Conservation (phyloP, 2,888 invertebrate genomes). For the Epsilonema sp. region DNA sequence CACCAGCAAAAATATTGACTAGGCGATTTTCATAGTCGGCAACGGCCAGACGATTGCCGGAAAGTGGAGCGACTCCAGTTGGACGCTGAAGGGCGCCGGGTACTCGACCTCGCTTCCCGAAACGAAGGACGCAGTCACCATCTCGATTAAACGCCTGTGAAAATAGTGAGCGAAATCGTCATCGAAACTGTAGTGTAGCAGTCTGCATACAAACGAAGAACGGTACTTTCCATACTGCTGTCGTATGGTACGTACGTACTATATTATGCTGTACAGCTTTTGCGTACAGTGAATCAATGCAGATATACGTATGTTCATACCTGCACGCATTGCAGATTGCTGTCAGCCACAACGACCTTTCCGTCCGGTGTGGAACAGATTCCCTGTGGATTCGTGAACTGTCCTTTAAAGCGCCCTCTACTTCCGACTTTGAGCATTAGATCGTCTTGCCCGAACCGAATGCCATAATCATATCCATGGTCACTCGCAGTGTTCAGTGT, state of each 20-base stretch:
- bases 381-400: constrained; percentile 39
- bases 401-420: constrained; percentile 36
- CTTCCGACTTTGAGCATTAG: constrained; percentile 34
- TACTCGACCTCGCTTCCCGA: constrained; percentile 34
- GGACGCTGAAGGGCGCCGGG: constrained; percentile 38
- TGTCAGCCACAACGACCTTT: constrained; percentile 35
- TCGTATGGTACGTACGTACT: too few relatives aligned
- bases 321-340: constrained; percentile 36
- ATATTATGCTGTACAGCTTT: too few relatives aligned
- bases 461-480: too few relatives aligned
- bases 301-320: too few relatives aligned
- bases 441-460: constrained; percentile 34
- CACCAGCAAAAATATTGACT: constrained; percentile 35
- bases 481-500: too few relatives aligned
- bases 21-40: constrained; percentile 40
- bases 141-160: constrained; percentile 24
- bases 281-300: too few relatives aligned
- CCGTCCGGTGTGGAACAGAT: constrained; percentile 31
- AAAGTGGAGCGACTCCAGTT: constrained; percentile 35
- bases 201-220: too few relatives aligned
- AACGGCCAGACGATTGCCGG: constrained; percentile 23
- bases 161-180: too few relatives aligned
- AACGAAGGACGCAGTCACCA: constrained; percentile 34
- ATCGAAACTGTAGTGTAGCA: too few relatives aligned
- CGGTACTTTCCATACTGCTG: too few relatives aligned